phyloP scores from a whole-genome alignment of 1,140 invertebrate species.

The Schlechtendalia chinensis region DNA sequence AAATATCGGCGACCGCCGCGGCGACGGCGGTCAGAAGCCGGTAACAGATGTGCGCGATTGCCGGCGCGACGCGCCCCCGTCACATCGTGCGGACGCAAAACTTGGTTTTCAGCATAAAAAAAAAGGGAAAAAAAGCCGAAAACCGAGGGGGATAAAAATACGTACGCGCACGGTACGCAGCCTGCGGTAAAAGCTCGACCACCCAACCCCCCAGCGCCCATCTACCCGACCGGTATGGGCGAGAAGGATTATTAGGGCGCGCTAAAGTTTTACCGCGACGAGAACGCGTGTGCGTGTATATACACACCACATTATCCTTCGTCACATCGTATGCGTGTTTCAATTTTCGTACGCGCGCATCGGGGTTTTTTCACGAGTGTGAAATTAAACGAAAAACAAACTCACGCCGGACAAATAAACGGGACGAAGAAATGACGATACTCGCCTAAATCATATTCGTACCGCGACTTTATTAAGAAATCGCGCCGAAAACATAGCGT shows the following conservation, averaged over 20 bases:
- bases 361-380: too few species aligned
- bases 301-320: conserved; percentile 32
- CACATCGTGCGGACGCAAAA: conserved; percentile 37
- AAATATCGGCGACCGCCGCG: conserved; percentile 46
- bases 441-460: too few species aligned
- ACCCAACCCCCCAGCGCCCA: too few species aligned
- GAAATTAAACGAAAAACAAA: too few species aligned
- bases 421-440: too few species aligned
- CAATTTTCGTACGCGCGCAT: background rate
- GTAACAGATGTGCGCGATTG: conserved; percentile 48
- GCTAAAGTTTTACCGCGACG: conserved; percentile 23
- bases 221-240: too few species aligned
- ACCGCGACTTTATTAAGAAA: too few species aligned
- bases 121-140: conserved; percentile 4
- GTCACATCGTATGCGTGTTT: conserved; percentile 11
- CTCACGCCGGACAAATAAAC: too few species aligned
- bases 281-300: background rate
- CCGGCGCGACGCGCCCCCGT: conserved; percentile 2
- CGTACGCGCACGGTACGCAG: background rate
- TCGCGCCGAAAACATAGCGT: too few species aligned
- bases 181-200: conserved; percentile 35
- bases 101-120: conserved; percentile 50
- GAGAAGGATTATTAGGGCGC: conserved; percentile 43
- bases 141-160: conserved; percentile 28
- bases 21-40: conserved; percentile 46